Conservation (phyloP, 2,888 invertebrate species). For the Sipha maydis region DNA sequence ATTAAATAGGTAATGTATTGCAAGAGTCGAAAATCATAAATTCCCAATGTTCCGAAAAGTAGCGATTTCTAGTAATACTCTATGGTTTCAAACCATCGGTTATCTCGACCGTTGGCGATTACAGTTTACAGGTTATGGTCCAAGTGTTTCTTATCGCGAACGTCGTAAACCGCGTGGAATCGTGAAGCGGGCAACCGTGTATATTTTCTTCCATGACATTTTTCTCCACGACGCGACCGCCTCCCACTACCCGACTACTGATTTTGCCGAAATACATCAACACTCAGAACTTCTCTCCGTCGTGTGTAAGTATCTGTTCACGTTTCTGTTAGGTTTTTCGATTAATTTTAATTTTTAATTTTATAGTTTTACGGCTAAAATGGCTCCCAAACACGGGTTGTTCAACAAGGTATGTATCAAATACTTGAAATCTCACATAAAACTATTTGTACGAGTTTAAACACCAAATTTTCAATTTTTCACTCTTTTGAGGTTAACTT, state of each 20-base stretch:
- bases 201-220: not conserved
- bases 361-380: slow-evolving; percentile 7
- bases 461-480: not conserved
- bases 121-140: too few relatives aligned
- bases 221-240: not conserved
- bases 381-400: slow-evolving; percentile 56
- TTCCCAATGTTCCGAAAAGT: too few relatives aligned
- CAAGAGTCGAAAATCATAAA: too few relatives aligned
- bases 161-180: not conserved
- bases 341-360: not conserved
- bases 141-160: not conserved
- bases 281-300: not conserved
- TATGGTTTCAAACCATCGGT: too few relatives aligned
- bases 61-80: too few relatives aligned
- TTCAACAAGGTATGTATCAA: slow-evolving; percentile 52
- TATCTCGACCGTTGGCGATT: too few relatives aligned
- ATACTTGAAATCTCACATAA: not conserved
- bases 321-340: not conserved
- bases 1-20: too few relatives aligned
- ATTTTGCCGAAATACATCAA: not conserved
- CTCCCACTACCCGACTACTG: not conserved
- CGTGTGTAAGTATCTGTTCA: not conserved
- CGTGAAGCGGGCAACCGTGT: not conserved
- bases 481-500: slow-evolving; percentile 32
- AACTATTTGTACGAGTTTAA: too few relatives aligned